Evolutionary conservation across 2,888 invertebrate genomes (phyloP).

Genomic region (Dysmachus trigonus): DNA sequence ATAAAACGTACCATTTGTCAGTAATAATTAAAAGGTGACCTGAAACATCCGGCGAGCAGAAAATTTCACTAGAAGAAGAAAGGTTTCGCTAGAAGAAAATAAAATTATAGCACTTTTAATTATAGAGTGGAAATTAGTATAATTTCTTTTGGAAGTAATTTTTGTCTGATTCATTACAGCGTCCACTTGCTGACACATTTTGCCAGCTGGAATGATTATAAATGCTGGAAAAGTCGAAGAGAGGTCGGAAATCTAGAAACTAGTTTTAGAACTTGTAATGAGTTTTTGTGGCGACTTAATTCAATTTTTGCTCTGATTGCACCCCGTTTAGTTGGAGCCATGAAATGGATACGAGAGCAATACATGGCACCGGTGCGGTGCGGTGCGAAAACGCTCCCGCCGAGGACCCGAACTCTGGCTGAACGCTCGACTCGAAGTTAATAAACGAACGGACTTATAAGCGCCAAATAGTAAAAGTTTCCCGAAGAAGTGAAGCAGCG

Average conservation of each 20-base stretch:
- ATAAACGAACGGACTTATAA: slow-evolving; percentile 20
- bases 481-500: neutral
- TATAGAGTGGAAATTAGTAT: neutral
- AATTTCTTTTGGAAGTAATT: neutral
- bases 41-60: too few species aligned
- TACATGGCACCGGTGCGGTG: slow-evolving; percentile 6
- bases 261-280: slow-evolving; percentile 49
- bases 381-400: neutral
- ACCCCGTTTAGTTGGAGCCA: neutral
- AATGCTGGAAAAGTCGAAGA: neutral
- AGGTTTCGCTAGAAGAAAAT: too few species aligned
- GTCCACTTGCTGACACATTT: neutral
- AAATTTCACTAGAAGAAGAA: too few species aligned
- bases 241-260: slow-evolving; percentile 44
- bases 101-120: too few species aligned
- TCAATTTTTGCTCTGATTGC: slow-evolving; percentile 48
- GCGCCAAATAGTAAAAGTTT: slow-evolving; percentile 19
- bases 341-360: neutral
- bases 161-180: neutral
- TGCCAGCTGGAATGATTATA: neutral
- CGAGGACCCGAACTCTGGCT: neutral
- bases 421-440: neutral
- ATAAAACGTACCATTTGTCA: too few species aligned
- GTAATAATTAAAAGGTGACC: too few species aligned
- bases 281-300: slow-evolving; percentile 49